Evolutionary conservation across 2,797 vertebrate genomes (phyloP).

Genomic region (Presbytis comata): DNA sequence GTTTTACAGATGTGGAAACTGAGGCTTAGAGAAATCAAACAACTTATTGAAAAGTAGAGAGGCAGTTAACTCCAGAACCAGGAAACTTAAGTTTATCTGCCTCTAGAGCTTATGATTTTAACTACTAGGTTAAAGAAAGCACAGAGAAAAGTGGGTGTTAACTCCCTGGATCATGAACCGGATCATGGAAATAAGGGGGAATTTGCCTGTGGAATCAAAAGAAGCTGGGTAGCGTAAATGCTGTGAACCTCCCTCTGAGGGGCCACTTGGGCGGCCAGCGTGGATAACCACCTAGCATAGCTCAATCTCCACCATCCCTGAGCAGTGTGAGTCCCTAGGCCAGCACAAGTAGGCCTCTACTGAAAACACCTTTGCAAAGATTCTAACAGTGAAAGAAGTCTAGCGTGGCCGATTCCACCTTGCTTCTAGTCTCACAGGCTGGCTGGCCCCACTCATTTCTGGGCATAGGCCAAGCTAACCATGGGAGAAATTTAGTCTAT

Average conservation of each 20-base stretch:
- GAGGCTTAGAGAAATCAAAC: background rate
- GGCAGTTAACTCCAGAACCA: background rate
- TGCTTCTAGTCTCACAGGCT: background rate
- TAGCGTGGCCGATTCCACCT: background rate
- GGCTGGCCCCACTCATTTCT: background rate
- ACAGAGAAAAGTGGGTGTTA: background rate
- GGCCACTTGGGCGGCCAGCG: accelerated
- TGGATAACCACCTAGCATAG: no score
- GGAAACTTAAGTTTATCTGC: background rate
- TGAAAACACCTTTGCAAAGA: background rate
- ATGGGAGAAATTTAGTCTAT: background rate
- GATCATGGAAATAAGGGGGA: background rate
- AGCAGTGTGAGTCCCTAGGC: no score
- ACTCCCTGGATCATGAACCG: background rate
- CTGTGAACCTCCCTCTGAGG: background rate
- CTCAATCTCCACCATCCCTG: background rate
- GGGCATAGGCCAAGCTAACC: background rate
- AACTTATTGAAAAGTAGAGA: background rate
- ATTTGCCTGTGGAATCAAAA: background rate
- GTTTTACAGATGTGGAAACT: background rate
- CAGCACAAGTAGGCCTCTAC: no score
- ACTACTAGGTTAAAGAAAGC: background rate
- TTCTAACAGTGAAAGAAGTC: background rate
- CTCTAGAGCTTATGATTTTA: background rate
- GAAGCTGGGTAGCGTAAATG: background rate